Conservation (phyloP, 2,888 invertebrate genomes). For the Muscina levida region DNA sequence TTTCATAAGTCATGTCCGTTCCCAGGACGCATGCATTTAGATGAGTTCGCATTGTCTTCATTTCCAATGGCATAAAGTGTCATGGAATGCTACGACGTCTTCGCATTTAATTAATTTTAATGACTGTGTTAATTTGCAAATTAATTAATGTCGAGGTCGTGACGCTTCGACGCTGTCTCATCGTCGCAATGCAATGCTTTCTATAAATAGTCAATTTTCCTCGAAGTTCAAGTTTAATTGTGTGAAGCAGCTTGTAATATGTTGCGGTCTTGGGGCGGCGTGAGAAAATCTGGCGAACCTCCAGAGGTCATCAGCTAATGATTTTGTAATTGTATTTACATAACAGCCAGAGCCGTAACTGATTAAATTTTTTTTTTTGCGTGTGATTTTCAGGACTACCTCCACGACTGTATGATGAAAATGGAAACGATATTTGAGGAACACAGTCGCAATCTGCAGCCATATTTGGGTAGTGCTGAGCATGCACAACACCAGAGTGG, state of each 20-base stretch:
- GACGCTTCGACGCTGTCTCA: too few relatives aligned
- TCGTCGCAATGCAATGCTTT: neutral
- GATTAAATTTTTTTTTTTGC: constrained; percentile 44
- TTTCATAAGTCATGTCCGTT: too few relatives aligned
- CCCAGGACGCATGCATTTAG: constrained; percentile 56
- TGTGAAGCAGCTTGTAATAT: constrained; percentile 26
- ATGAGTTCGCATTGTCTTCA: constrained; percentile 17
- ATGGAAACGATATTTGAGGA: constrained; percentile 89
- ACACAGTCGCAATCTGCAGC: constrained; percentile 76
- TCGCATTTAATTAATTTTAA: constrained; percentile 66
- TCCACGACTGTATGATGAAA: constrained; percentile 88
- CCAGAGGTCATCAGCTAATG: constrained; percentile 24
- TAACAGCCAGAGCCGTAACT: constrained; percentile 2
- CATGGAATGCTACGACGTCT: neutral
- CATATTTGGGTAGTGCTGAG: constrained; percentile 71
- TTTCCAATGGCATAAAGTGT: constrained; percentile 27
- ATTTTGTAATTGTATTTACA: constrained; percentile 35
- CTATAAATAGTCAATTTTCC: neutral
- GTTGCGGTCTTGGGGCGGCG: constrained; percentile 2
- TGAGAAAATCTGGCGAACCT: constrained; percentile 22
- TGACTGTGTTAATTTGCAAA: constrained; percentile 69
- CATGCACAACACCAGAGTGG: constrained; percentile 62
- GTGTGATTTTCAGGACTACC: constrained; percentile 85
- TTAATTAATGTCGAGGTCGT: constrained; percentile 68
- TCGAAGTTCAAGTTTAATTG: constrained; percentile 66